These are phyloP conservation scores for Chalcosyrphus nemorum DNA, from an alignment of 2,888 invertebrate species.

Conservation along the genomic window DNA sequence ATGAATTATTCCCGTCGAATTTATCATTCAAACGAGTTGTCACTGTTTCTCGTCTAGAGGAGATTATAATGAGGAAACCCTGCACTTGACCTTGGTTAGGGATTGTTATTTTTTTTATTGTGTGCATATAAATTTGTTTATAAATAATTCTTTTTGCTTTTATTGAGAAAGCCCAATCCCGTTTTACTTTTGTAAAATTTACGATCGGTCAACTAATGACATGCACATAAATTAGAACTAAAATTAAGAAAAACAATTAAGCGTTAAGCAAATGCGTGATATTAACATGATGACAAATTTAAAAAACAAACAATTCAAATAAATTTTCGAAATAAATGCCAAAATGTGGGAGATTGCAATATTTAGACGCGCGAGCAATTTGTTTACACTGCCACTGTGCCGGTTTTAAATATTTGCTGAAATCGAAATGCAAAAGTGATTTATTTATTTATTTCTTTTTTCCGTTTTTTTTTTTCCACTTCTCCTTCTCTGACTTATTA, in stretches of 20 bases:
- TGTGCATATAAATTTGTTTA: neutral
- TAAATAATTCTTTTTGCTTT: neutral
- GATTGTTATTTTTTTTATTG: neutral
- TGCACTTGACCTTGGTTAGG: constrained; percentile 13
- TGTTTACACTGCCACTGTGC: neutral
- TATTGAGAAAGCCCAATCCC: neutral
- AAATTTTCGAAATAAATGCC: constrained; percentile 7
- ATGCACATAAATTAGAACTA: neutral
- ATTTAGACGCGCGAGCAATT: constrained; percentile 1
- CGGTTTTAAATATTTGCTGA: constrained; percentile 6
- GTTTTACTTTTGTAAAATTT: neutral
- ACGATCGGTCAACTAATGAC: neutral
- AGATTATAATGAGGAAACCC: neutral
- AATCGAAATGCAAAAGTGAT: neutral
- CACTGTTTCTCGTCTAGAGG: neutral
- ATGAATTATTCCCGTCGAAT: constrained; percentile 1
- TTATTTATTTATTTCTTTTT: neutral
- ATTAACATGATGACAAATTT: neutral
- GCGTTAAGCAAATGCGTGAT: neutral
- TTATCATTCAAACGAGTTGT: neutral
- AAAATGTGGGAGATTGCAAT: constrained; percentile 13
- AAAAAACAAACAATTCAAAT: neutral
- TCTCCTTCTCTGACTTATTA: too few species aligned
- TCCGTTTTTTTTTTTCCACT: neutral
- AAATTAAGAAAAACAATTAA: constrained; percentile 1